Conservation (phyloP, 1,140 invertebrate species). For the Eueides isabella region DNA sequence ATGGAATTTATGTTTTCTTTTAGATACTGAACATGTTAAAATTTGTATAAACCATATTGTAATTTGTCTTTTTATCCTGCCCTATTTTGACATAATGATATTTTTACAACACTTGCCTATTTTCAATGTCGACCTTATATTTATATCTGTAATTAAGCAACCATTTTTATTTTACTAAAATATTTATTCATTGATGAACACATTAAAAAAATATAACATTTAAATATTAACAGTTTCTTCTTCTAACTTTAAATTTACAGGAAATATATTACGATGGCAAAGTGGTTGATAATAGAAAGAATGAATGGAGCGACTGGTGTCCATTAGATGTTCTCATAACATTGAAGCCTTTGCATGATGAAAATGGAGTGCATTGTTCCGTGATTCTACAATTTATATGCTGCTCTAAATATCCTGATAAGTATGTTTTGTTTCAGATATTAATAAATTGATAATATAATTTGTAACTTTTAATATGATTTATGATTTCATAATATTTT, state of each 20-base stretch:
- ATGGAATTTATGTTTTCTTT: background rate
- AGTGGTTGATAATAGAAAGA: conserved; percentile 82
- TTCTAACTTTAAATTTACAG: conserved; percentile 70
- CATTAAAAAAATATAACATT: too few relatives aligned
- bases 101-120: background rate
- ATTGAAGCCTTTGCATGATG: conserved; percentile 86
- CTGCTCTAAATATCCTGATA: conserved; percentile 86
- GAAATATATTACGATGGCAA: conserved; percentile 85
- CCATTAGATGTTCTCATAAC: conserved; percentile 86
- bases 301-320: conserved; percentile 83
- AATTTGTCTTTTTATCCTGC: background rate
- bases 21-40: background rate
- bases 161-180: background rate
- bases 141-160: background rate
- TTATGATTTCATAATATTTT: background rate
- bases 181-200: background rate
- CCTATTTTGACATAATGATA: background rate
- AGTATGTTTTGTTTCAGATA: conserved; percentile 80
- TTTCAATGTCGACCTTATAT: background rate
- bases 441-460: too few relatives aligned
- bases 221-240: background rate
- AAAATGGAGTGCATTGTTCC: conserved; percentile 84
- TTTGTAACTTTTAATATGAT: conserved; percentile 17
- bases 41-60: background rate
- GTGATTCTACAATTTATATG: conserved; percentile 88